phyloP scores from a whole-genome alignment of 1,140 invertebrate species.

The Habropoda laboriosa region DNA sequence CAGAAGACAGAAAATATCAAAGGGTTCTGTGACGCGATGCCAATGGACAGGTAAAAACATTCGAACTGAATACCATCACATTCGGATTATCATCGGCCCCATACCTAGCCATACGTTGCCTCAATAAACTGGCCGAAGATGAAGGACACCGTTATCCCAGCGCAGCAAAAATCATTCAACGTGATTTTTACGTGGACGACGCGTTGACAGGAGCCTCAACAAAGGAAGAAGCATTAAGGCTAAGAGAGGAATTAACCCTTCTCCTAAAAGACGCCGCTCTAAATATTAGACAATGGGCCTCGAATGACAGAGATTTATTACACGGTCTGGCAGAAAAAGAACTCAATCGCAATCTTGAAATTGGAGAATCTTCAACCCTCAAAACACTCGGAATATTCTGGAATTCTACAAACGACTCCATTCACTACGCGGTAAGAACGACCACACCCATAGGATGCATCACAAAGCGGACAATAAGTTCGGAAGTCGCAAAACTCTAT shows the following conservation, averaged over 20 bases:
- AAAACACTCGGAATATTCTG: neutral
- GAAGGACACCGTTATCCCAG: neutral
- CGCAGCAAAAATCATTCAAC: neutral
- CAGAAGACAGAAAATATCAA: neutral
- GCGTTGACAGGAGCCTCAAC: slow-evolving; percentile 39
- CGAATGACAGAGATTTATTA: neutral
- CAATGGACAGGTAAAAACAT: neutral
- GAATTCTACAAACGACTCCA: neutral
- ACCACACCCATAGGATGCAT: neutral
- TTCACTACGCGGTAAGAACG: neutral
- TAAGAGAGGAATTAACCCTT: neutral
- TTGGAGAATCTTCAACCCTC: neutral
- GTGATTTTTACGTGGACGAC: slow-evolving; percentile 72
- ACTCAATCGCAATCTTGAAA: neutral
- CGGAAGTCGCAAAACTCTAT: slow-evolving; percentile 14
- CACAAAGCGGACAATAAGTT: neutral
- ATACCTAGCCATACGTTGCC: slow-evolving; percentile 40
- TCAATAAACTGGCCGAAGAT: slow-evolving; percentile 1
- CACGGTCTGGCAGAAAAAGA: neutral
- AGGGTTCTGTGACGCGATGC: neutral
- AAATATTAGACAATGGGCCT: neutral
- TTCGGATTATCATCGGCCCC: neutral
- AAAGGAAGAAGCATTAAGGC: neutral
- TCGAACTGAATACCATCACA: neutral
- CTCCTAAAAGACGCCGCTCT: neutral